These are phyloP conservation scores for Sarotherodon lohbergeri DNA, from an alignment of 2,113 vertebrate species.

Conservation along the genomic window DNA sequence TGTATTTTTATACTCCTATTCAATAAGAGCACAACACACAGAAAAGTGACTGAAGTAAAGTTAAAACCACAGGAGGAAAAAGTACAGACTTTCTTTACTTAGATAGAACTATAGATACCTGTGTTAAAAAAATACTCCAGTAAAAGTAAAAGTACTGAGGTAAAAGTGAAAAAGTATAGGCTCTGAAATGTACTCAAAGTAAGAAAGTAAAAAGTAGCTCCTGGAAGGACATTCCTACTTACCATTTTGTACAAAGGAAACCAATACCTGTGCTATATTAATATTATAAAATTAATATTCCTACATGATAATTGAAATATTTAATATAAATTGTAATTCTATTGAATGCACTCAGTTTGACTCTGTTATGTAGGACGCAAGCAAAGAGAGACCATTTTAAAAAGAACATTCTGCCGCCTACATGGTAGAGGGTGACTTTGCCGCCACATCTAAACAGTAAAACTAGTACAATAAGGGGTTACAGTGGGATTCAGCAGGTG, in stretches of 20 bases:
- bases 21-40: not conserved
- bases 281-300: not conserved
- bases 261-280: not conserved
- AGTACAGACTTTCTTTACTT: rapidly evolving
- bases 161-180: not conserved
- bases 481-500: not conserved
- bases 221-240: not conserved
- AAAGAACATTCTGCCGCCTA: no score
- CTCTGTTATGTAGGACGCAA: not conserved
- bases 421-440: no score
- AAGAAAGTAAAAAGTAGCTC: not conserved
- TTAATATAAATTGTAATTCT: not conserved
- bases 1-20: not conserved
- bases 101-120: not conserved
- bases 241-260: not conserved
- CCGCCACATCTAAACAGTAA: no score
- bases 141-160: not conserved
- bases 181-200: not conserved
- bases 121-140: not conserved
- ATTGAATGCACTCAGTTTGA: not conserved
- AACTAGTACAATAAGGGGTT: no score
- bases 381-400: no score
- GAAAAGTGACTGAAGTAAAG: not conserved
- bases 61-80: not conserved
- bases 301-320: not conserved